Conservation (phyloP, 2,888 invertebrate species). For the Prosopocoilus inquinatus region DNA sequence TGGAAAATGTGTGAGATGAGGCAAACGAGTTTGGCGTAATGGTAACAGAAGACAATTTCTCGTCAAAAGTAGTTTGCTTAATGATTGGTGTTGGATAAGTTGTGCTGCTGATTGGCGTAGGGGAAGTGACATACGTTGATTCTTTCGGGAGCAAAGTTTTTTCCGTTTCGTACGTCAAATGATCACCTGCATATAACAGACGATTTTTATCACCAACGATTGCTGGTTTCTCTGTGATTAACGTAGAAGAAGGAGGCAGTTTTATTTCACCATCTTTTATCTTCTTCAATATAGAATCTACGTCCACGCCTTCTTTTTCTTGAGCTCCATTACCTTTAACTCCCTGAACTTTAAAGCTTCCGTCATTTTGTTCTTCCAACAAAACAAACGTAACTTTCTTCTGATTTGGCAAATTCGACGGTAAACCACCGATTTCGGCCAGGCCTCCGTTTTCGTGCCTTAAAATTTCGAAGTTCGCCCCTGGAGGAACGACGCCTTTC, state of each 20-base stretch:
- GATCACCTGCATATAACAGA: conserved; percentile 34
- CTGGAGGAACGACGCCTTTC: conserved; percentile 74
- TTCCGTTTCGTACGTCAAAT: conserved; percentile 20
- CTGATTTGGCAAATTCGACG: conserved; percentile 60
- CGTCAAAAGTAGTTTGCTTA: conserved; percentile 12
- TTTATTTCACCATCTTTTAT: conserved; percentile 82
- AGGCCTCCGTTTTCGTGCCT: conserved; percentile 73
- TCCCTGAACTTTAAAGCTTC: conserved; percentile 81
- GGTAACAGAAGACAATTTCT: conserved; percentile 30
- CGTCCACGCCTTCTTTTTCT: conserved; percentile 67
- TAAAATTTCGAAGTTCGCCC: conserved; percentile 78
- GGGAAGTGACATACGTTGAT: conserved; percentile 25
- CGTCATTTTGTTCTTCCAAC: conserved; percentile 81
- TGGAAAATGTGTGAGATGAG: conserved; percentile 11
- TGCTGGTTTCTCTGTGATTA: conserved; percentile 4
- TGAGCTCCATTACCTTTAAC: conserved; percentile 75
- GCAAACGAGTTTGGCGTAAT: conserved; percentile 45
- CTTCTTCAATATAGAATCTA: conserved; percentile 75
- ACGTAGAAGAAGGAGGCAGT: conserved; percentile 61
- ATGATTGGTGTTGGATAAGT: conserved; percentile 10
- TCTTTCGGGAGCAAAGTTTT: not conserved
- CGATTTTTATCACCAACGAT: not conserved
- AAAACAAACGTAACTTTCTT: conserved; percentile 87
- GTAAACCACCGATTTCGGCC: conserved; percentile 64
- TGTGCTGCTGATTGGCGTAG: conserved; percentile 21